Evolutionary conservation across 2,113 vertebrate species (phyloP), one percentile per base, ranked within the genome.

Genomic region (Saccopteryx bilineata): DNA sequence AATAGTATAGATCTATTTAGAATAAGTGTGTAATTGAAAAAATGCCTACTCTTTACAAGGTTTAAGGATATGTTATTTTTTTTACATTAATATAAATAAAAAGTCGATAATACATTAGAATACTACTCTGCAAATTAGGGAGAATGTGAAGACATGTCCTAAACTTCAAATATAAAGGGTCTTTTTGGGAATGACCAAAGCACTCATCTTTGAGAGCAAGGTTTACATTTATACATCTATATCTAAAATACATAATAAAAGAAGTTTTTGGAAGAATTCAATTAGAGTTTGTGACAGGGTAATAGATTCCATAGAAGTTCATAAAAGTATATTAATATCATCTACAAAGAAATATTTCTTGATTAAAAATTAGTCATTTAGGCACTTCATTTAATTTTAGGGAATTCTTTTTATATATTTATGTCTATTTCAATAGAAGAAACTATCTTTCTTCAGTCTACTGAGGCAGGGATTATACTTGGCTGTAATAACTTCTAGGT

Each of bases 351-450:
- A 69, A 82, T 72, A 15, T 95, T 63, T 96, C 95, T 82, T 95
- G 23, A 82, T 91, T 88, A 66, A 94, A 96, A 94, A 91, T 96
- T 21, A 93, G 18, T 95, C 56, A 56, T 83, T 87, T 68, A 65
- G 86, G 71, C 28, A n/a, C 10, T 95, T n/a, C 76, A 97, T 97
- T 97, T 97, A 96, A 96, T 82, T 96, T 72, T 93, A 91, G 52
- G 76, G 21, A 85, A 84, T 84, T 31, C 31, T 54, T 69, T 97
- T 69, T 39, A 88, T 54, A 68, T 79, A 33, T 79, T 81, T 28
- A 72, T 97, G 4, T 92, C 91, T 79, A 69, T 96, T 96, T 87
- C 54, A 61, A 52, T 72, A 71, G 94, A 3, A 84, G 54, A 96
- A 97, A 96, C 69, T 33, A 0, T 9, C 46, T 81, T 54, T 95